Evolutionary conservation across 2,797 vertebrate species (phyloP).

Genomic region (Rhodeus uyekii): DNA sequence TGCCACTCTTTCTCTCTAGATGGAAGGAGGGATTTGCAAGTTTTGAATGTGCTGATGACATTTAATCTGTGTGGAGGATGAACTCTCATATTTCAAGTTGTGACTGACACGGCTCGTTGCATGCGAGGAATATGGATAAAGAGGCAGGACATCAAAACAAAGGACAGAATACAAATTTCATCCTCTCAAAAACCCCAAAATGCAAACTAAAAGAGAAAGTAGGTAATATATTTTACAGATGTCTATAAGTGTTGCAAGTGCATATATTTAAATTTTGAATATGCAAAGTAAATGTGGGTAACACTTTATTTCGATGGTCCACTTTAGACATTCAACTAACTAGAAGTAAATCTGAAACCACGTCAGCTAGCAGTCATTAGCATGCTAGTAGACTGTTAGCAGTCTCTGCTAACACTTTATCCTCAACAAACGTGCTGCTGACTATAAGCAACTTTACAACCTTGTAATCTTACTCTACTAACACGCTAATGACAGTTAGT

Average conservation of each 20-base stretch:
- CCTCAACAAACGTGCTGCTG: too few species aligned
- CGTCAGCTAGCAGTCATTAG: not conserved
- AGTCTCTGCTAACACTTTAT: too few species aligned
- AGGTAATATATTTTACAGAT: not conserved
- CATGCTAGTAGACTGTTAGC: too few species aligned
- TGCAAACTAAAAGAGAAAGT: not conserved
- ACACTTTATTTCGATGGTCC: not conserved
- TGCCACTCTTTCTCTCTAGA: slow-evolving; percentile 52
- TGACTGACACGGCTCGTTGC: slow-evolving; percentile 74
- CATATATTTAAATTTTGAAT: not conserved
- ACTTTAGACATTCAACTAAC: not conserved
- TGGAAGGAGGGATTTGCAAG: slow-evolving; percentile 74
- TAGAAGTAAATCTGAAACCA: not conserved
- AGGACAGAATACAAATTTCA: slow-evolving; percentile 21
- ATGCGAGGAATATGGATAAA: slow-evolving; percentile 44
- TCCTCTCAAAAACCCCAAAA: not conserved
- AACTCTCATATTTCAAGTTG: slow-evolving; percentile 69
- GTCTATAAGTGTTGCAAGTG: not conserved
- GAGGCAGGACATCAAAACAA: slow-evolving; percentile 44
- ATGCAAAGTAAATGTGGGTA: not conserved
- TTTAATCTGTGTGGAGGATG: slow-evolving; percentile 78
- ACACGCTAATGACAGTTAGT: not conserved
- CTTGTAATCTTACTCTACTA: not conserved
- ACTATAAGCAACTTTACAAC: too few species aligned
- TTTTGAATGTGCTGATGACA: slow-evolving; percentile 76